phyloP scores from a whole-genome alignment of 2,888 invertebrate species.

The Melanargia galathea region DNA sequence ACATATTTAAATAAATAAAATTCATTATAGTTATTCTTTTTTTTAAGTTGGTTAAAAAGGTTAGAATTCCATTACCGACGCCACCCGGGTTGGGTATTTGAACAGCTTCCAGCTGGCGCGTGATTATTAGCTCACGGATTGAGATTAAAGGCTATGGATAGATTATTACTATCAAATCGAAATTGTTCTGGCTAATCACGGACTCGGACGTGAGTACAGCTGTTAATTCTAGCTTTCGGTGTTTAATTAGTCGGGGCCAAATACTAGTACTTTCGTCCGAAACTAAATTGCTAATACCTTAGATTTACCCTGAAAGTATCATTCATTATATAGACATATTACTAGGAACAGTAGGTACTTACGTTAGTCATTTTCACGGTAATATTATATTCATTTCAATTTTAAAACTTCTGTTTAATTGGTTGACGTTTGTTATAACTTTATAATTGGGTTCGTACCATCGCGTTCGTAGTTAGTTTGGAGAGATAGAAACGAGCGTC shows the following conservation, averaged over 20 bases:
- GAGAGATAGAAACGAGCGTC: neutral
- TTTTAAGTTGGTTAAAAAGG: too few species aligned
- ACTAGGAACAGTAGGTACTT: neutral
- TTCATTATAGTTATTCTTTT: too few species aligned
- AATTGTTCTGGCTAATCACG: conserved; percentile 3
- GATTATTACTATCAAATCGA: neutral
- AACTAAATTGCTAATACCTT: neutral
- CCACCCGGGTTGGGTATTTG: neutral
- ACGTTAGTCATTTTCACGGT: neutral
- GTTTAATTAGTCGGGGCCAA: neutral
- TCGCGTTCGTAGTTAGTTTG: too few species aligned
- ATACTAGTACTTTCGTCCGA: neutral
- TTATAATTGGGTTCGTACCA: conserved; percentile 33
- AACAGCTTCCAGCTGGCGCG: neutral
- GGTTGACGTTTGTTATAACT: conserved; percentile 31
- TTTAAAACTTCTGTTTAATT: conserved; percentile 14
- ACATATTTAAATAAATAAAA: too few species aligned
- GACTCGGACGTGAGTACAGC: neutral
- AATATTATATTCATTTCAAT: conserved; percentile 12
- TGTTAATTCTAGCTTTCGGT: neutral
- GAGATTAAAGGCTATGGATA: neutral
- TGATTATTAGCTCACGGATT: neutral
- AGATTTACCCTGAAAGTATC: too few species aligned
- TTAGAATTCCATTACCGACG: too few species aligned
- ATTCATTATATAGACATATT: too few species aligned